Base-by-base conservation (phyloP, 2,113 vertebrate species). In the Ailurus styani region DNA sequence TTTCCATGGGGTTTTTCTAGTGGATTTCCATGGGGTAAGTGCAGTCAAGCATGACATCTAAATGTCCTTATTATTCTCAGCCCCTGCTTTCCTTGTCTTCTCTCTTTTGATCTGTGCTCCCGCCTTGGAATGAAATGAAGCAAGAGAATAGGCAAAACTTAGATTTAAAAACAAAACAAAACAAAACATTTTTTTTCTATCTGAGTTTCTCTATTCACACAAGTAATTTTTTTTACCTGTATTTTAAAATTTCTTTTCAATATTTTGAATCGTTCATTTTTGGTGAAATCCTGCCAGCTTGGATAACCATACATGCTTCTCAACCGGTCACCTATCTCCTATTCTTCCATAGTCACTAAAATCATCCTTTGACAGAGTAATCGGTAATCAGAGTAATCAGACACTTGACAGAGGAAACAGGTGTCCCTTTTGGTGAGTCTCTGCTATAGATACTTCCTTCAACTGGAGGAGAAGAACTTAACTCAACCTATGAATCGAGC, bases 121-220 rank as follows among this genome's bases (percentile, higher is more conserved):
- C 64, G n/a, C 27, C 34, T 47, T 54, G 10, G 25, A 84, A 88
- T 84, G 27, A 94, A 90, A 87, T 47, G 52, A 96, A 92, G 37
- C 4, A 11, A 87, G 27, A 90, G 7, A 68, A 57, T 0, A 40
- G 27, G 17, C 7, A 90, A 60, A 87, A 10, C 11, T 20, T 79
- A 15, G 13, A 4, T n/a, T 5, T 7, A 29, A 42, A 23, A 40
- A 42, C 6, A 13, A 40, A 73, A 66, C 31, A 66, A 21, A 68
- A n/a, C 4, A 27, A 34, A 15, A 66, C 31, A 29, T 0, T 1
- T 62, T 7, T 31, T 23, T 57, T 57, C 52, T 9, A 42, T 84
- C 68, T 18, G 66, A 87, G 9, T 5, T 84, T 73, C 3, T 40
- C 29, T 84, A 8, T 4, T 62, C 0, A 14, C 15, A 94, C 29